Base-by-base conservation (phyloP, 2,113 vertebrate genomes). In the western clawed frog (Xenopus tropicalis) region DNA sequence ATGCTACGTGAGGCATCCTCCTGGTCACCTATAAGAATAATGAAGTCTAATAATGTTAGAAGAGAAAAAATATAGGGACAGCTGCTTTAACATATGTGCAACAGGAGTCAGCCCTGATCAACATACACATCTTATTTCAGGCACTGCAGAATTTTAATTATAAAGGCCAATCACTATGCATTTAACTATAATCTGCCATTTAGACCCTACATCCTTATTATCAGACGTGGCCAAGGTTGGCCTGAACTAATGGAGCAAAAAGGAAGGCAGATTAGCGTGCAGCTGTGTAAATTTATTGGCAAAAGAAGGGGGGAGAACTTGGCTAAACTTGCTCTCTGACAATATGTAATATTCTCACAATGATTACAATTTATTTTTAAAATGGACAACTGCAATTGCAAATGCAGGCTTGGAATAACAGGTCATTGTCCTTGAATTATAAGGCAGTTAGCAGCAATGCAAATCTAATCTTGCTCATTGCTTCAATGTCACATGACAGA, bases 351-450 rank as follows among this genome's bases (percentile, higher is more conserved):
- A 54, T 54, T 62, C 44, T 62, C 22, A 65, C n/a, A 65, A 44
- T 72, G 44, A 24, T 29, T 73, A 37, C 54, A 58, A 73, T 66
- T 73, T 57, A 63, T 73, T 43, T 37, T 20, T 66, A 20, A 44
- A 73, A 73, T 56, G 48, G 13, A 17, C 19, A 52, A 42, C 8
- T 54, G 29, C 56, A 51, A 72, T 54, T 56, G 23, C 23, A 63
- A 65, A 63, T 48, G 54, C 52, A 21, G 29, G 24, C 29, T 66
- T 11, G 43, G 52, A 46, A 72, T 73, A 29, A 48, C n/a, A 37
- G 51, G 22, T 43, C 14, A 22, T 54, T n/a, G 24, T 44, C 29
- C 29, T 9, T 24, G 23, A 19, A 14, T 61, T 29, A 24, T 17
- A 48, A n/a, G 21, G 23, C 52, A 69, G 14, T 44, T 58, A 57